A percentile compares a stretch with the other conserved stretches of the same genome.
Conservation (phyloP, 2,797 vertebrate genomes). For the Arvicola amphibius region DNA sequence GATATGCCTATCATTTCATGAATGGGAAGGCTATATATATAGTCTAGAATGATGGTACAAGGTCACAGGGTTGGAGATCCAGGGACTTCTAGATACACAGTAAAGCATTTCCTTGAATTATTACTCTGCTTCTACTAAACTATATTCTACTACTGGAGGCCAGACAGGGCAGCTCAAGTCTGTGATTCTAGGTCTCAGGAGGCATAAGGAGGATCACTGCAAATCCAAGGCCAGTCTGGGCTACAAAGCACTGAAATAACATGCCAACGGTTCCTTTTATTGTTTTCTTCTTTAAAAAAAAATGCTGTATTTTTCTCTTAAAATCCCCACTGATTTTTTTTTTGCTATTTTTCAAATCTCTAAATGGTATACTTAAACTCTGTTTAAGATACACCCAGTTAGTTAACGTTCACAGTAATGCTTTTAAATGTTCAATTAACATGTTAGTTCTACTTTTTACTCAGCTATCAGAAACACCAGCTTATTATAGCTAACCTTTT, state of each 20-base stretch:
- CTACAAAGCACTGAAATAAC: conserved; percentile 7
- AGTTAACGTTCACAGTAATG: not conserved
- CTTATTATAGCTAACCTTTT: conserved; percentile 18
- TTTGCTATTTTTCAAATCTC: conserved; percentile 45
- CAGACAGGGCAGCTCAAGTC: not conserved
- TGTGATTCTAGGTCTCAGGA: not conserved
- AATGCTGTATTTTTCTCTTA: not conserved
- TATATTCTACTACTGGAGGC: not conserved
- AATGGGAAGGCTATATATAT: not conserved
- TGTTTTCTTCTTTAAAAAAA: conserved; percentile 52
- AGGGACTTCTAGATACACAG: not conserved
- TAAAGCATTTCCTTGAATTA: not conserved
- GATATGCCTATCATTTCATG: not conserved
- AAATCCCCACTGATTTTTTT: not conserved
- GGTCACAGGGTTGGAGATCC: conserved; percentile 7
- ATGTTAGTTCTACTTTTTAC: conserved; percentile 33
- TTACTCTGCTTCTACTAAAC: conserved; percentile 34
- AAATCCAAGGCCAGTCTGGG: not conserved
- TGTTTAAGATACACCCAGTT: not conserved
- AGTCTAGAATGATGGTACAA: not conserved
- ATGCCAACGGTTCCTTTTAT: conserved; percentile 3
- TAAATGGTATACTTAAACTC: conserved; percentile 48
- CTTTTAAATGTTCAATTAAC: conserved; percentile 1
- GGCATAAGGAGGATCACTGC: not conserved
- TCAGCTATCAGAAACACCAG: not conserved